Evolutionary conservation across 2,113 vertebrate species (phyloP).

Genomic region (Archilochus colubris): DNA sequence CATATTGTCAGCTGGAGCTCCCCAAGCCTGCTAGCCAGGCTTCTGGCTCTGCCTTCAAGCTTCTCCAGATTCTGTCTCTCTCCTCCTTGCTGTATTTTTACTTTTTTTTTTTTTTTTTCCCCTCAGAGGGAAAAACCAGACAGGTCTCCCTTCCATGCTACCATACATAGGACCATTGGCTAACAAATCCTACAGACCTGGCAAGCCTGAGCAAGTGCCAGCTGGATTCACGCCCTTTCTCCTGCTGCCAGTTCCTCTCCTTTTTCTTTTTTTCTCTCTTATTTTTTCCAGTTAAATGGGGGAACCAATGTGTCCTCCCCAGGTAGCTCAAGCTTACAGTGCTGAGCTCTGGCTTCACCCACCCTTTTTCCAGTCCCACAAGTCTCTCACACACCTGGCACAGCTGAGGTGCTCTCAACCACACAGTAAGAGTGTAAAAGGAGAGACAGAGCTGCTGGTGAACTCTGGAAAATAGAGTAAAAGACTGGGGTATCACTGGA

Average conservation of each 20-base stretch:
- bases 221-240: neutral
- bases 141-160: neutral
- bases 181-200: neutral
- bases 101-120: neutral
- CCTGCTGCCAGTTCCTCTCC: neutral
- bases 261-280: neutral
- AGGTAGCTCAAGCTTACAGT: neutral
- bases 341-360: neutral
- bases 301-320: rapidly evolving
- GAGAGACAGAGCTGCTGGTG: neutral
- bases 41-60: neutral
- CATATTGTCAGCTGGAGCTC: neutral
- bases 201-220: neutral
- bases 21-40: neutral
- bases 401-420: neutral
- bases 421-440: rapidly evolving
- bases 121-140: neutral
- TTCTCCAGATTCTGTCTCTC: neutral
- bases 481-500: neutral
- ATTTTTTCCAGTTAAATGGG: neutral
- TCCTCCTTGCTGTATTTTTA: neutral
- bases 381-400: rapidly evolving
- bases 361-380: neutral
- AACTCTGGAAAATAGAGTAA: neutral
- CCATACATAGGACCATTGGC: rapidly evolving